phyloP scores from a whole-genome alignment of 2,888 invertebrate species.

The Drosophila suboccidentalis region DNA sequence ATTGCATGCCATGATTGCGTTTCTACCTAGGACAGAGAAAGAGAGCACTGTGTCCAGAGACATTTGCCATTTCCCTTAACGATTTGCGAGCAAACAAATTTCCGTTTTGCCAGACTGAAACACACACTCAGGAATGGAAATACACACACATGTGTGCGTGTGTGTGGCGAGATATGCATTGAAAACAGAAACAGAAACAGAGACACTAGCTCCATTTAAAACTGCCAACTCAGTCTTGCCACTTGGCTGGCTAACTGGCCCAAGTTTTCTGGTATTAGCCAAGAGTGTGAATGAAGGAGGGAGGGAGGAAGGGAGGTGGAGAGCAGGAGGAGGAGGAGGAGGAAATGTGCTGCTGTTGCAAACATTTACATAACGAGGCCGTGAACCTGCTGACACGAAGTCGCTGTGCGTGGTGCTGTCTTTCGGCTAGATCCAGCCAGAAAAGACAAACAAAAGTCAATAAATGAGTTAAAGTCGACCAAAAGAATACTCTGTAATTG shows the following conservation, averaged over 20 bases:
- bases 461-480: not conserved
- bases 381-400: constrained; percentile 51
- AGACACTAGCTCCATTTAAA: constrained; percentile 57
- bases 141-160: constrained; percentile 1
- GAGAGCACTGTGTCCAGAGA: constrained; percentile 34
- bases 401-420: constrained; percentile 15
- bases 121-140: constrained; percentile 17
- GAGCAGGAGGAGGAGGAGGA: not conserved
- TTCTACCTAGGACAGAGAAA: constrained; percentile 21
- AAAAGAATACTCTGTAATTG: constrained; percentile 6
- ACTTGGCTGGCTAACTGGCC: constrained; percentile 37
- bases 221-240: constrained; percentile 53
- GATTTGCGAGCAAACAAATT: constrained; percentile 74
- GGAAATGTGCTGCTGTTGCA: constrained; percentile 29
- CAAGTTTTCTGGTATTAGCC: constrained; percentile 10
- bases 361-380: constrained; percentile 68
- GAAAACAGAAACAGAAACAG: constrained; percentile 50
- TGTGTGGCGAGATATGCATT: constrained; percentile 31
- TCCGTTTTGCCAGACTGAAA: constrained; percentile 66
- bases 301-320: not conserved
- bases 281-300: not conserved
- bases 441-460: constrained; percentile 21
- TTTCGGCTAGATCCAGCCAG: constrained; percentile 17
- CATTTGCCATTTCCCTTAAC: constrained; percentile 68
- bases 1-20: constrained; percentile 41